Conservation (phyloP, 1,140 invertebrate species). For the Branchinecta lynchi region DNA sequence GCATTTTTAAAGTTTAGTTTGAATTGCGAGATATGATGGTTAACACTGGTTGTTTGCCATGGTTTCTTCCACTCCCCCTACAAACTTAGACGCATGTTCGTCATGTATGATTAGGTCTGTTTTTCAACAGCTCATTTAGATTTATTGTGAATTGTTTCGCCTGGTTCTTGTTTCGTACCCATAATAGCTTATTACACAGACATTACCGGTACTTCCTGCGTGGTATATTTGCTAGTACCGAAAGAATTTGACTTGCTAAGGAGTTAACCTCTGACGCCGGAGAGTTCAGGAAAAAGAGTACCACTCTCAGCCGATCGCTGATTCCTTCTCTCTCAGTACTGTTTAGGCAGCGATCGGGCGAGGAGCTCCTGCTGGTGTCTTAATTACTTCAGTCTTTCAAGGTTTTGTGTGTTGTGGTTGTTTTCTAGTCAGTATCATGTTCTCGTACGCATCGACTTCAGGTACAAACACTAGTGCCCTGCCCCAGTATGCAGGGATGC, state of each 20-base stretch:
- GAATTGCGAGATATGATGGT: too few relatives aligned
- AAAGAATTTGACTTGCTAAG: not conserved
- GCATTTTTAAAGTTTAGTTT: too few relatives aligned
- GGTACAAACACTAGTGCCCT: slow-evolving; percentile 5
- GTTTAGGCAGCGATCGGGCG: not conserved
- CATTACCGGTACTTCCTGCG: not conserved
- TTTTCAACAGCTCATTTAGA: not conserved
- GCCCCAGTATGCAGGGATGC: not conserved
- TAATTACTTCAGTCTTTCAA: not conserved
- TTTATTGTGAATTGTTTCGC: not conserved
- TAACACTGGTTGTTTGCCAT: too few relatives aligned
- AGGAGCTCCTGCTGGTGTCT: not conserved
- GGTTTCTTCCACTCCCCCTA: too few relatives aligned
- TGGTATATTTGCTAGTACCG: not conserved
- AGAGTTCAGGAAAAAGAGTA: not conserved
- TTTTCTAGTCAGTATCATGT: slow-evolving; percentile 6
- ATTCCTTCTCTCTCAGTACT: not conserved
- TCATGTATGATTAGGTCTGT: too few relatives aligned
- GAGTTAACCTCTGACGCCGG: not conserved
- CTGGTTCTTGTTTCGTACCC: not conserved
- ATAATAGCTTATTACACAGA: not conserved
- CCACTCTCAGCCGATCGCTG: not conserved
- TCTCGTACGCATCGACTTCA: not conserved
- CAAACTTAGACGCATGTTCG: too few relatives aligned
- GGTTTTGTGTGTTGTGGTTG: not conserved